These are phyloP conservation scores for Stomorhina lunata DNA, from an alignment of 2,888 invertebrate species.

Conservation along the genomic window DNA sequence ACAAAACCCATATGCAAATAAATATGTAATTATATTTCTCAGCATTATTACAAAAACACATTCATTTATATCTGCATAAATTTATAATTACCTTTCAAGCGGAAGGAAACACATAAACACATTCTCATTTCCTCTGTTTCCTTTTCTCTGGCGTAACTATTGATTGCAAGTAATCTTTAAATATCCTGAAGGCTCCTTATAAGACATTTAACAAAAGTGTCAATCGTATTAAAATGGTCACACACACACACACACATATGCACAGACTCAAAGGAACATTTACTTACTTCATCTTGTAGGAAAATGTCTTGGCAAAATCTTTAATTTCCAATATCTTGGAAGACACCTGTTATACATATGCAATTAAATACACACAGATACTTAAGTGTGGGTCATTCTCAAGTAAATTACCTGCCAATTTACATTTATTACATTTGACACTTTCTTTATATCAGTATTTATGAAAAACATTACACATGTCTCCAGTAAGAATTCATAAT, in stretches of 20 bases:
- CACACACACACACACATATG: background rate
- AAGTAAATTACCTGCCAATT: constrained; percentile 66
- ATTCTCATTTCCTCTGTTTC: background rate
- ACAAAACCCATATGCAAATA: constrained; percentile 57
- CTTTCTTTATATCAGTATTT: constrained; percentile 53
- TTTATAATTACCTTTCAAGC: constrained; percentile 62
- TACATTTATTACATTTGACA: constrained; percentile 62
- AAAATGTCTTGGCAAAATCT: constrained; percentile 41
- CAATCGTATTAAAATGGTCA: constrained; percentile 56
- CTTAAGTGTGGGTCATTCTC: constrained; percentile 46
- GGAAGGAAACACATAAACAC: constrained; percentile 48
- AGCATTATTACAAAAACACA: background rate
- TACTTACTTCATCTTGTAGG: background rate
- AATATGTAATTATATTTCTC: constrained; percentile 54
- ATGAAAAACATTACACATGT: constrained; percentile 6
- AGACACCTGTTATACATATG: background rate
- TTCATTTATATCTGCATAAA: constrained; percentile 43
- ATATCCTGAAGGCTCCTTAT: constrained; percentile 61
- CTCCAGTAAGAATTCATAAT: background rate
- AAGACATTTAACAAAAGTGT: constrained; percentile 65
- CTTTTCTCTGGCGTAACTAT: background rate
- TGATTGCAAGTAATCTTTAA: constrained; percentile 43
- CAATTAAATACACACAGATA: background rate
- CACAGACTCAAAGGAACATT: no score
- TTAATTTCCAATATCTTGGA: constrained; percentile 16